Base-by-base conservation (phyloP, 2,888 invertebrate genomes). In the Callyntrura sp. region DNA sequence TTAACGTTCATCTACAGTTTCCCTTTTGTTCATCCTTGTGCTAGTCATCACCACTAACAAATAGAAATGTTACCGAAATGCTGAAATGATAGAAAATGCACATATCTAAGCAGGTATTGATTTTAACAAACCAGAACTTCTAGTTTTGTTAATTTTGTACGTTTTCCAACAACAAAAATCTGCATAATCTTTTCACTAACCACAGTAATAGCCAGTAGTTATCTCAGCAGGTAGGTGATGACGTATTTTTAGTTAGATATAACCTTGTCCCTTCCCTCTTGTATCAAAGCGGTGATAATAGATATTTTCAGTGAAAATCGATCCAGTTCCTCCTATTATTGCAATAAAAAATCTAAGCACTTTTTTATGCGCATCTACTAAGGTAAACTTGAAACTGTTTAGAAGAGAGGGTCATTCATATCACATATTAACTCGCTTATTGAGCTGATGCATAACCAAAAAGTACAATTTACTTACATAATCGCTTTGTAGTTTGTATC, bases 41-140 rank as follows among this genome's bases (percentile, higher is more conserved):
- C 6, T 6, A 35, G 35, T 35, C 35, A 35, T 35, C 35, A 35
- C 2, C 35, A 35, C 35, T 35, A 35, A 4, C 35, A 35, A 35
- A 35, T 35, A 35, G 35, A 60, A 60, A 60, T 17, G 17, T 17
- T 60, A 17, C 17, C 9, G 1, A n/a, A n/a, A n/a, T n/a, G n/a
- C n/a, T n/a, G n/a, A n/a, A n/a, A n/a, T n/a, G n/a, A n/a, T n/a
- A n/a, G n/a, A n/a, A n/a, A n/a, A n/a, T n/a, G n/a, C n/a, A n/a
- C 20, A 60, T 60, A 60, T 17, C 60, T 5, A 17, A 1, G 0
- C 65, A 23, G 20, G 23, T 65, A 68, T 62, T n/a, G 28, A 23
- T 57, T 57, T 35, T 17, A 35, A 9, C 35, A 81, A 82, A 82
- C 82, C 82, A 60, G 82, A 82, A 82, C 82, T 82, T 82, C 82